phyloP scores from a whole-genome alignment of 2,113 vertebrate genomes.

The Hippoglossus stenolepis region DNA sequence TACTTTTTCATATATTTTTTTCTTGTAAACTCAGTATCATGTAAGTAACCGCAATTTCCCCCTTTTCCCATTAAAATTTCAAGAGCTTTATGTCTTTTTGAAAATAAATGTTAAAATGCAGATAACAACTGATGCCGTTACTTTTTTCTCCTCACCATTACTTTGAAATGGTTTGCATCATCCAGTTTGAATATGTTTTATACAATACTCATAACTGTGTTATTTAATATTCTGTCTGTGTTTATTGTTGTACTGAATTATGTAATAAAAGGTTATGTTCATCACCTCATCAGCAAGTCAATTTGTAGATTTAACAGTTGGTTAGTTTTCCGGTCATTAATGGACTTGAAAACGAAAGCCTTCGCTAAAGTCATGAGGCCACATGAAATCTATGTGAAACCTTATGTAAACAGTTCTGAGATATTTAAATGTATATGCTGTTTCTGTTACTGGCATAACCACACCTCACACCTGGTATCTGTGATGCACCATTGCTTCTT shows the following conservation, averaged over 20 bases:
- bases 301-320: slow-evolving; percentile 17
- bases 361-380: slow-evolving; percentile 21
- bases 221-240: neutral
- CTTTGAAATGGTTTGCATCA: neutral
- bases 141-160: neutral
- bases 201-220: neutral
- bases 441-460: slow-evolving; percentile 55
- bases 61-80: neutral
- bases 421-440: slow-evolving; percentile 55
- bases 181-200: neutral
- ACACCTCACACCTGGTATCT: slow-evolving; percentile 60
- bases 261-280: neutral
- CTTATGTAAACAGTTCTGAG: slow-evolving; percentile 46
- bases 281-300: slow-evolving; percentile 36
- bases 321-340: slow-evolving; percentile 19
- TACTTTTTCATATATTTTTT: neutral
- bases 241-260: neutral
- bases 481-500: slow-evolving; percentile 56
- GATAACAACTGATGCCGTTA: neutral
- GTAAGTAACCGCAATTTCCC: slow-evolving; percentile 17
- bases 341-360: slow-evolving; percentile 25
- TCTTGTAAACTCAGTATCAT: neutral
- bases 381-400: neutral
- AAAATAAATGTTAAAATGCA: slow-evolving; percentile 36
- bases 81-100: neutral